A percentile compares a stretch with the other conserved stretches of the same genome.
Conservation (phyloP, 2,113 vertebrate species). For the Dolichotis patagonum region DNA sequence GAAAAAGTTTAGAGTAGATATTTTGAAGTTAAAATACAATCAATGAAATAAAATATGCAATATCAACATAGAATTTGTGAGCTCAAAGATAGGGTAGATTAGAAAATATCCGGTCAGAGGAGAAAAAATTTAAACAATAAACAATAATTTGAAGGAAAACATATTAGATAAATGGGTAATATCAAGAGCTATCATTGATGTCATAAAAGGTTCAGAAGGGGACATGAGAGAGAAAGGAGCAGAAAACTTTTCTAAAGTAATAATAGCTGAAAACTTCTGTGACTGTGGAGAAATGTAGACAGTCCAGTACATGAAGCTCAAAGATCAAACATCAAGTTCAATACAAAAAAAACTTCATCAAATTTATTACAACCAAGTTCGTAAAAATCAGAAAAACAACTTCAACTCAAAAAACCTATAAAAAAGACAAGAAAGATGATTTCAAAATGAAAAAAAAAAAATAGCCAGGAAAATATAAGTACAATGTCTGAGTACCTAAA, state of each 20-base stretch:
- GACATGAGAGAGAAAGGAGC: background rate
- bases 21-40: background rate
- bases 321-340: background rate
- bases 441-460: background rate
- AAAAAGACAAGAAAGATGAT: background rate
- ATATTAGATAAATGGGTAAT: background rate
- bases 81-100: background rate
- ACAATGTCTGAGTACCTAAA: background rate
- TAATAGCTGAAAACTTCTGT: background rate
- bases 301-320: background rate
- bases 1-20: background rate
- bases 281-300: background rate
- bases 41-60: background rate
- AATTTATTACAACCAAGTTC: background rate
- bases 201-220: background rate
- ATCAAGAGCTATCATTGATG: background rate
- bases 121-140: background rate
- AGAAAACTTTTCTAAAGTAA: background rate
- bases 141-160: background rate
- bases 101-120: background rate
- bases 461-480: background rate
- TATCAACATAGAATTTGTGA: background rate
- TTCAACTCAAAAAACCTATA: background rate
- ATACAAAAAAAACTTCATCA: background rate
- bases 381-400: background rate